phyloP scores from a whole-genome alignment of 2,113 vertebrate species.

The Hydropotes inermis region DNA sequence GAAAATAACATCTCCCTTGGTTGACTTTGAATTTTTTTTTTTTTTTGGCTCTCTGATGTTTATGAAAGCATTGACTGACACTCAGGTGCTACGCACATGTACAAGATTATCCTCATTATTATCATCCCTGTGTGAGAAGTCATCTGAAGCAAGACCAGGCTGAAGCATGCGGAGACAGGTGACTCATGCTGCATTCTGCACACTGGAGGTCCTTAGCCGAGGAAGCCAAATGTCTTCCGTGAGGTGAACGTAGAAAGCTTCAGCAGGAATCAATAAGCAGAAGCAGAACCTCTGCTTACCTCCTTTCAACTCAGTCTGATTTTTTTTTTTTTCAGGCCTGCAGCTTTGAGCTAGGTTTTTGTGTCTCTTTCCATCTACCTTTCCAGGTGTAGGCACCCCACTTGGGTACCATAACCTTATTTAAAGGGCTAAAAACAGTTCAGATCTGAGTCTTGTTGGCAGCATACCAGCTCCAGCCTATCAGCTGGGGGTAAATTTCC shows the following conservation, averaged over 20 bases:
- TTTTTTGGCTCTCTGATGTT: background rate
- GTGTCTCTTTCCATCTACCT: background rate
- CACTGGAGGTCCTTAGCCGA: accelerated
- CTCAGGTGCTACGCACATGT: background rate
- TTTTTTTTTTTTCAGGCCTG: background rate
- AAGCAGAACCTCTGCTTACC: background rate
- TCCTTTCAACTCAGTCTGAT: background rate
- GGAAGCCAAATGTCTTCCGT: background rate
- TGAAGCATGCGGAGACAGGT: background rate
- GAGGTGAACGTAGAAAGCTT: accelerated
- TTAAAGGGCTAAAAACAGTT: background rate
- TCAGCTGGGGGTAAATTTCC: background rate
- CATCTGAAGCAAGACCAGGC: background rate
- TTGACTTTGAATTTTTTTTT: background rate
- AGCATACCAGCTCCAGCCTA: background rate
- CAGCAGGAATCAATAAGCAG: background rate
- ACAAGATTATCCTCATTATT: too few relatives aligned
- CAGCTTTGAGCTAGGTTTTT: background rate
- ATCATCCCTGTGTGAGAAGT: too few relatives aligned
- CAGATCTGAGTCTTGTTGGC: background rate
- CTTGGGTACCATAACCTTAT: background rate
- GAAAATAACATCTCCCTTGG: background rate
- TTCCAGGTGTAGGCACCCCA: background rate
- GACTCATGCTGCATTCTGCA: accelerated
- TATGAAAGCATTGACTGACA: background rate